Percentiles rank a stretch among this genome's conserved stretches.
These are phyloP conservation scores for Tetheella fluctuosa DNA, from an alignment of 2,888 invertebrate species.

Conservation along the genomic window DNA sequence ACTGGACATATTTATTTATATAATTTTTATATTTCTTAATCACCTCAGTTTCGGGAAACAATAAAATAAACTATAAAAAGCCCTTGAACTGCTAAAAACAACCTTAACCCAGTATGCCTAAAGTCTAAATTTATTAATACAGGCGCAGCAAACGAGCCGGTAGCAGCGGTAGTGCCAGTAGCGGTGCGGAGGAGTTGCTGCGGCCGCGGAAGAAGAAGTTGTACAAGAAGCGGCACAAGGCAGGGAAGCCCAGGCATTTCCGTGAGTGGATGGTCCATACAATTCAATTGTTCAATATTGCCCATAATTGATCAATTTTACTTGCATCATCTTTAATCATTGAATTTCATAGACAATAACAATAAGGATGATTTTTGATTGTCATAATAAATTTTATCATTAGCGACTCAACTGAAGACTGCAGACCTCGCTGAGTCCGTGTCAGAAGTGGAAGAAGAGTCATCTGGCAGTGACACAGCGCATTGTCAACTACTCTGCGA, in stretches of 20 bases:
- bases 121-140: background rate
- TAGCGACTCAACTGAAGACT: slow-evolving; percentile 73
- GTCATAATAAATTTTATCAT: slow-evolving; percentile 41
- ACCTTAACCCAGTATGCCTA: background rate
- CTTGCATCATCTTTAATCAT: background rate
- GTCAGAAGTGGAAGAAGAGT: slow-evolving; percentile 86
- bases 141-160: slow-evolving; percentile 78
- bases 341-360: no score
- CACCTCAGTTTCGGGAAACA: no score
- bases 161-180: slow-evolving; percentile 79
- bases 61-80: no score
- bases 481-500: slow-evolving; percentile 79
- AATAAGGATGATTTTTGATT: slow-evolving; percentile 44
- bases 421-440: slow-evolving; percentile 84
- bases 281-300: slow-evolving; percentile 10
- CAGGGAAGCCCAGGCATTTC: slow-evolving; percentile 72
- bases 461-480: slow-evolving; percentile 82
- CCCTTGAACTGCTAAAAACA: background rate
- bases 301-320: no score
- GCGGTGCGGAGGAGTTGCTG: slow-evolving; percentile 76
- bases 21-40: no score
- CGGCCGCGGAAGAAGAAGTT: slow-evolving; percentile 85
- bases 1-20: no score
- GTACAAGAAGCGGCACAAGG: slow-evolving; percentile 86
- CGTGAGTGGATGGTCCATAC: slow-evolving; percentile 73